Conservation (phyloP, 2,797 vertebrate species). For the Pseudotriccus pelzelni region DNA sequence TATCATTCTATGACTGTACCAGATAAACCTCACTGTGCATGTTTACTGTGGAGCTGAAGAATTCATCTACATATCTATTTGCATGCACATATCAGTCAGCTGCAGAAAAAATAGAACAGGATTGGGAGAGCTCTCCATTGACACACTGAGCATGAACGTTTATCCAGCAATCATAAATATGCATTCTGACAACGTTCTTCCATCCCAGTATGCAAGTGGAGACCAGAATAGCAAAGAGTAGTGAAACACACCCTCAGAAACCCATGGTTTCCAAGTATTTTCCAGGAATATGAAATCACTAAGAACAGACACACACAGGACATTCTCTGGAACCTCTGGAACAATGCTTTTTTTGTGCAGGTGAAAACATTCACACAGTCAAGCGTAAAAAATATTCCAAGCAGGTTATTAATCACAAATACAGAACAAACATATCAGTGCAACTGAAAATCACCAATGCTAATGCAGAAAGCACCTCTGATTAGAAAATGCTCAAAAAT, state of each 20-base stretch:
- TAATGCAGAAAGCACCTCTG: constrained; percentile 42
- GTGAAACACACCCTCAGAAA: not conserved
- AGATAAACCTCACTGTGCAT: constrained; percentile 50
- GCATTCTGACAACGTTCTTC: constrained; percentile 63
- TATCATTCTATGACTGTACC: constrained; percentile 22
- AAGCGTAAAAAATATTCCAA: constrained; percentile 39
- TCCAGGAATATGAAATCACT: not conserved
- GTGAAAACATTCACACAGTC: constrained; percentile 29
- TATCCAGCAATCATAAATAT: constrained; percentile 70
- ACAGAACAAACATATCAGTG: constrained; percentile 34
- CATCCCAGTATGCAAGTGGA: constrained; percentile 48
- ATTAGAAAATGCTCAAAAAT: constrained; percentile 60
- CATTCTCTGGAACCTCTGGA: not conserved
- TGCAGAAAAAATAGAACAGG: not conserved
- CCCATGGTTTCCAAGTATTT: not conserved
- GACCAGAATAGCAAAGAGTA: constrained; percentile 30
- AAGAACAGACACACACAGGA: constrained; percentile 15
- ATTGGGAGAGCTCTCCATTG: constrained; percentile 62
- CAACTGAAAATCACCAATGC: constrained; percentile 51
- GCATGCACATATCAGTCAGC: constrained; percentile 63
- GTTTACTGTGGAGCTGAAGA: constrained; percentile 51
- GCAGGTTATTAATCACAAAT: constrained; percentile 52
- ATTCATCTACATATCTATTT: constrained; percentile 76
- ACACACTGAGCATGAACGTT: constrained; percentile 62
- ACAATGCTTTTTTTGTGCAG: not conserved